phyloP scores from a whole-genome alignment of 1,140 invertebrate species.

The Brevipalpus yothersi region DNA sequence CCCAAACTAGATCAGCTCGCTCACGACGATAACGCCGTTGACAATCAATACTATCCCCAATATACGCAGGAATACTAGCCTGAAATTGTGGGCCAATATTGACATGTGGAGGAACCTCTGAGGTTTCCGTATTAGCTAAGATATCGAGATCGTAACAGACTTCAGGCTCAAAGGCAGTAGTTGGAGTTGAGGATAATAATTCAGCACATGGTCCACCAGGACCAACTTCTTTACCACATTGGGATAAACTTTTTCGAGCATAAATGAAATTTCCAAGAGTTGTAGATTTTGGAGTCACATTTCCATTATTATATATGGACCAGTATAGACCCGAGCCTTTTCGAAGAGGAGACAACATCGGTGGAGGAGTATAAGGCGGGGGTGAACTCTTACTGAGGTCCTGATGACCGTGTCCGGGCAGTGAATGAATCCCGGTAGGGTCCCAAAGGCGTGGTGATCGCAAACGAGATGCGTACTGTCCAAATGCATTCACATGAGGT shows the following conservation, averaged over 20 bases:
- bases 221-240: neutral
- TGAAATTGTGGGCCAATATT: conserved; percentile 77
- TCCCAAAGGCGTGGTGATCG: conserved; percentile 1
- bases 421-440: conserved; percentile 16
- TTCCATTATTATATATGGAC: conserved; percentile 15
- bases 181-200: conserved; percentile 7
- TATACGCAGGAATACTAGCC: conserved; percentile 39
- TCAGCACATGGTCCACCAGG: neutral
- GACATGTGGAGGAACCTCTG: conserved; percentile 37
- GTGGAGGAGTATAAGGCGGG: conserved; percentile 59
- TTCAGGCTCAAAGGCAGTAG: conserved; percentile 7
- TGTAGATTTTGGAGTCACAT: conserved; percentile 2
- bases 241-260: neutral
- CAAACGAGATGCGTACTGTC: conserved; percentile 6
- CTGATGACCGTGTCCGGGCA: conserved; percentile 16
- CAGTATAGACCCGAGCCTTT: conserved; percentile 60
- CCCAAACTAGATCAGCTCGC: conserved; percentile 17
- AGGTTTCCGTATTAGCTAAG: conserved; percentile 18
- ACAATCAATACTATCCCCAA: neutral
- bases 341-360: conserved; percentile 66
- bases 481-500: conserved; percentile 24
- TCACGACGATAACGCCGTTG: neutral
- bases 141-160: neutral
- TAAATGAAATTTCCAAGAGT: neutral
- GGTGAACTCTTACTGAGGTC: conserved; percentile 17